phyloP scores from a whole-genome alignment of 37 sponge, comb jelly and placozoan genomes.

The Diacarnus erythraeanus region DNA sequence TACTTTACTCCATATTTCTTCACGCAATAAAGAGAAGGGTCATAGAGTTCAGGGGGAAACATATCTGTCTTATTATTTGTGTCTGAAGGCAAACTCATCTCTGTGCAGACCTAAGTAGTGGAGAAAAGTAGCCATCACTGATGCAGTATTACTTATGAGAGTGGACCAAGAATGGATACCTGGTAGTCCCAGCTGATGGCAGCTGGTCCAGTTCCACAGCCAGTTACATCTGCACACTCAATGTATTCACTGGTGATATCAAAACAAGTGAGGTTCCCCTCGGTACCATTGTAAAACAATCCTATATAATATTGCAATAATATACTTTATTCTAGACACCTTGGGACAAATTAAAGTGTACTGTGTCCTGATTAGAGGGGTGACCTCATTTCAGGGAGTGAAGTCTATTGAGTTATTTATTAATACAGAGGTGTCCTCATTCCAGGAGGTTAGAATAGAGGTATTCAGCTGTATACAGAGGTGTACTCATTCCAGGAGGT shows the following conservation, averaged over 20 bases:
- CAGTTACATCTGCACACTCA: conserved; percentile 89
- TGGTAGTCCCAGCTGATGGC: conserved; percentile 81
- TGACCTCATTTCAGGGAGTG: too few species aligned
- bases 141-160: too few species aligned
- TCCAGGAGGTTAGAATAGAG: too few species aligned
- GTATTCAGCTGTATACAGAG: too few species aligned
- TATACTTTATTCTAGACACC: too few species aligned
- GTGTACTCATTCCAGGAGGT: too few species aligned
- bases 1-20: conserved; percentile 38
- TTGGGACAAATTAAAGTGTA: too few species aligned
- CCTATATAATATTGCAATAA: conserved; percentile 45
- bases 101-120: conserved; percentile 73
- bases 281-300: conserved; percentile 86
- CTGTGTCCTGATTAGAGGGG: too few species aligned
- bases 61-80: conserved; percentile 89
- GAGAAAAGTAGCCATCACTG: too few species aligned
- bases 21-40: conserved; percentile 47
- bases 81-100: conserved; percentile 64
- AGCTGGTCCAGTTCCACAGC: conserved; percentile 73
- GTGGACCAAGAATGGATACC: conserved; percentile 27
- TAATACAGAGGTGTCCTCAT: too few species aligned
- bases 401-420: too few species aligned
- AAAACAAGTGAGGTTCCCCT: conserved; percentile 62
- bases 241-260: conserved; percentile 77
- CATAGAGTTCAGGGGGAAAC: conserved; percentile 71